These are phyloP conservation scores for Meriones unguiculatus DNA, from an alignment of 2,113 vertebrate genomes.

Conservation along the genomic window DNA sequence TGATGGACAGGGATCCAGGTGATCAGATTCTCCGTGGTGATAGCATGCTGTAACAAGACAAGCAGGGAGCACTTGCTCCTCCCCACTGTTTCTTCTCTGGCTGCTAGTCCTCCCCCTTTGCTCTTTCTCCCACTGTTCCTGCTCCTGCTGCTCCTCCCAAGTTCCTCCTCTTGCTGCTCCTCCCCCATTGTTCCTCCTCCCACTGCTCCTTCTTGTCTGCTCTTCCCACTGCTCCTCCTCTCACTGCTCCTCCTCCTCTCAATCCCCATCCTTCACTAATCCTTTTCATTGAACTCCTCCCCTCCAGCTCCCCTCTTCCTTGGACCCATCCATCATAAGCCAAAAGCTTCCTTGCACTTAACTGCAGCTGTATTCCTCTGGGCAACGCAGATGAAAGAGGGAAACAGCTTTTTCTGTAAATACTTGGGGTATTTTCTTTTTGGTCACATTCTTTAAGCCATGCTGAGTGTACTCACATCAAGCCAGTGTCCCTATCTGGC, in stretches of 20 bases:
- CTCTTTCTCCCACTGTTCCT: no score
- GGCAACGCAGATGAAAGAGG: slow-evolving; percentile 70
- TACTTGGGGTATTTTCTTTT: slow-evolving; percentile 63
- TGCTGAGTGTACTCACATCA: slow-evolving; percentile 36
- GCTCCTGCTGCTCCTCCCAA: accelerated
- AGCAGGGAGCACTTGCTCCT: not conserved
- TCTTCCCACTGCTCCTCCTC: not conserved
- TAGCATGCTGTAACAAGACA: not conserved
- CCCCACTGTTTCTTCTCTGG: not conserved
- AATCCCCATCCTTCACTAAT: not conserved
- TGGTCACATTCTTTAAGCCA: slow-evolving; percentile 66
- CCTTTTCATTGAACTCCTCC: not conserved
- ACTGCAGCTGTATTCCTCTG: slow-evolving; percentile 78
- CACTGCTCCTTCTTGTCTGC: not conserved
- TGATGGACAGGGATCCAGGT: not conserved
- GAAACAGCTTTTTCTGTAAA: slow-evolving; percentile 2
- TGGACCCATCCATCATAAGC: slow-evolving; percentile 55
- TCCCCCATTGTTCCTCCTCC: no score
- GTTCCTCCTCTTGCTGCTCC: not conserved
- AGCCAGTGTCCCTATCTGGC: slow-evolving; percentile 20
- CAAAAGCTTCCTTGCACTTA: slow-evolving; percentile 1
- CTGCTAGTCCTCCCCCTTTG: not conserved
- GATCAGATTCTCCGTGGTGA: not conserved
- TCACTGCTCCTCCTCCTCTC: no score
- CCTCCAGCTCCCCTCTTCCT: not conserved